Evolutionary conservation across 2,113 vertebrate genomes (phyloP), one percentile per base, ranked within the genome.

Genomic region (Cynocephalus volans): DNA sequence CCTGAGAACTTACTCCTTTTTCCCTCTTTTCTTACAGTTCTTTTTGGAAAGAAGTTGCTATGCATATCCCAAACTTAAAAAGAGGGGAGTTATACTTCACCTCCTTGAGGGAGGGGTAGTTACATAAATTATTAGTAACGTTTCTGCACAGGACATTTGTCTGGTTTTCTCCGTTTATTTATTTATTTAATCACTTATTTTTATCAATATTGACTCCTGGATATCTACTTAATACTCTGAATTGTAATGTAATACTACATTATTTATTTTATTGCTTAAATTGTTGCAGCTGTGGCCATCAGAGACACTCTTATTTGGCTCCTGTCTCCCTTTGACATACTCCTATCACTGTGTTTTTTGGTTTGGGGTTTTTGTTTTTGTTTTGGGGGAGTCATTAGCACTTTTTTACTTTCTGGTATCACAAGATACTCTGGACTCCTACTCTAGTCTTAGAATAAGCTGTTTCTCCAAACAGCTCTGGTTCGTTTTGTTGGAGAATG

Each of bases 181-280:
- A 94, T 33, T 80, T 62, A 62, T 17, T 19, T 70, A 72, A 21
- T 62, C 17, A 62, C 60, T 62, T 81, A 48, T 21, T 92, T 87
- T 60, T 41, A 62, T 72, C 48, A 84, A 15, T 70, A 79, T 33
- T 54, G 18, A 93, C n/a, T 85, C 50, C n/a, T 31, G 33, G 7
- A 18, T 90, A 56, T 84, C 58, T 72, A 93, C 89, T 77, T 84
- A 77, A 79, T 36, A 48, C 50, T 95, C 60, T 60, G 60, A 17
- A 7, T 33, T 70, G 33, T 69, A 64, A 65, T 65, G 14, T 2
- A 36, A 41, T 33, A 10, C 24, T 65, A 65, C 64, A 41, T 70
- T 48, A 7, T 24, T 62, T 45, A 17, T 79, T 73, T 95, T 65
- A 4, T 88, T 73, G 10, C 17, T 73, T 50, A 72, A 48, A 64